Percentiles rank a stretch among this genome's conserved stretches.
Conservation (phyloP, 2,797 vertebrate genomes). For the Aselliscus stoliczkanus region DNA sequence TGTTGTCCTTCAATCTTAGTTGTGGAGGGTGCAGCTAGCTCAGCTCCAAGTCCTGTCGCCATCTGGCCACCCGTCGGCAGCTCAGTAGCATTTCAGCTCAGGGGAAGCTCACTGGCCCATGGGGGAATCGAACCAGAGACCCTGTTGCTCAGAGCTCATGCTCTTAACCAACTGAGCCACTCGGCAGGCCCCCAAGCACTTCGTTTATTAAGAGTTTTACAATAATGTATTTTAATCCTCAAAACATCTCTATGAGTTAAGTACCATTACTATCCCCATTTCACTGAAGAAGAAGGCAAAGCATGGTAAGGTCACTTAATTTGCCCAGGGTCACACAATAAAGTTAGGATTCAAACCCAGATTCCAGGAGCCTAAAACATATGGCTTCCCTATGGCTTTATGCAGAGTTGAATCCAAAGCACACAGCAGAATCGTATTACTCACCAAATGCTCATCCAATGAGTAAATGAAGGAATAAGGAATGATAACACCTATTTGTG, state of each 20-base stretch:
- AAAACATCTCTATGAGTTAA: neutral
- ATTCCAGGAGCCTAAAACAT: neutral
- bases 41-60: too few relatives aligned
- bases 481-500: neutral
- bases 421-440: neutral
- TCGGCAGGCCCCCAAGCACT: too few relatives aligned
- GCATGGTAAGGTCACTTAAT: neutral
- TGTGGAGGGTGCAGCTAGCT: too few relatives aligned
- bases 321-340: neutral
- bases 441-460: neutral
- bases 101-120: too few relatives aligned
- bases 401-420: neutral
- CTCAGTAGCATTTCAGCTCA: too few relatives aligned
- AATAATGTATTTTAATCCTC: neutral
- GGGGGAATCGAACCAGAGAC: too few relatives aligned
- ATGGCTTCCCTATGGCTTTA: neutral
- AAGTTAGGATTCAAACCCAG: neutral
- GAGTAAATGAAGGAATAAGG: neutral
- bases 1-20: too few relatives aligned
- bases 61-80: too few relatives aligned
- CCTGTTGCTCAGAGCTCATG: too few relatives aligned
- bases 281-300: slow-evolving; percentile 5
- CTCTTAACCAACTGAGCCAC: too few relatives aligned
- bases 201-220: neutral
- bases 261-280: neutral